phyloP scores from a whole-genome alignment of 1,140 invertebrate genomes.

The Agraylea sexmaculata region DNA sequence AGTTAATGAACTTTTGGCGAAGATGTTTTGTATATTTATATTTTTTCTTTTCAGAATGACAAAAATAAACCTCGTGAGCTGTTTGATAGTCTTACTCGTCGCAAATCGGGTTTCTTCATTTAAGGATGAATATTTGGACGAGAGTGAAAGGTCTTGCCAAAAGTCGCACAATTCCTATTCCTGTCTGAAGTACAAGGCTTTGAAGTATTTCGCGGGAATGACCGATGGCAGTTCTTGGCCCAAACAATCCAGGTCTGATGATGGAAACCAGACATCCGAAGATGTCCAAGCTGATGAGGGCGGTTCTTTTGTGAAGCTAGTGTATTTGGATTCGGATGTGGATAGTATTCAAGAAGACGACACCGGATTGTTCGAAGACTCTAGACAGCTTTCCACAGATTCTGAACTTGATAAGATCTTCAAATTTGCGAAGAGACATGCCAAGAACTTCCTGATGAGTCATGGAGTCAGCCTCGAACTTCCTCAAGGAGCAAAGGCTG shows the following conservation, averaged over 20 bases:
- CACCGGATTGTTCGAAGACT: conserved; percentile 10
- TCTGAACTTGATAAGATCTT: conserved; percentile 17
- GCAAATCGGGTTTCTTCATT: too few species aligned
- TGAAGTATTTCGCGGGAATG: conserved; percentile 14
- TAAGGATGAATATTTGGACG: conserved; percentile 17
- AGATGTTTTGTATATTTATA: too few species aligned
- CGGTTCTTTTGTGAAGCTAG: conserved; percentile 8
- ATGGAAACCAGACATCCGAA: conserved; percentile 2
- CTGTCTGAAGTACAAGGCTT: conserved; percentile 16
- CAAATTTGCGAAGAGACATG: conserved; percentile 19
- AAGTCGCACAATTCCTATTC: conserved; percentile 14
- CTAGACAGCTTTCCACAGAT: conserved; percentile 14
- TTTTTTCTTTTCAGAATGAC: too few species aligned
- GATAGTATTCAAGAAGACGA: background rate
- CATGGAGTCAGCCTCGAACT: conserved; percentile 14
- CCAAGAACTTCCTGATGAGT: conserved; percentile 11
- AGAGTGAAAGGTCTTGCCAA: conserved; percentile 13
- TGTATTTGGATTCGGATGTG: conserved; percentile 9
- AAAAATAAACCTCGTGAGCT: too few species aligned
- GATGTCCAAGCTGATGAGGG: background rate
- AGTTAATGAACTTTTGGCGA: too few species aligned
- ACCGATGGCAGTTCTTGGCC: conserved; percentile 7
- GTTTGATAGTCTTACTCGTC: too few species aligned
- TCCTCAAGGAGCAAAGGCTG: conserved; percentile 12
- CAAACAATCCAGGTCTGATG: background rate